Evolutionary conservation across 2,113 vertebrate species (phyloP).

Genomic region (Labeo rohita): DNA sequence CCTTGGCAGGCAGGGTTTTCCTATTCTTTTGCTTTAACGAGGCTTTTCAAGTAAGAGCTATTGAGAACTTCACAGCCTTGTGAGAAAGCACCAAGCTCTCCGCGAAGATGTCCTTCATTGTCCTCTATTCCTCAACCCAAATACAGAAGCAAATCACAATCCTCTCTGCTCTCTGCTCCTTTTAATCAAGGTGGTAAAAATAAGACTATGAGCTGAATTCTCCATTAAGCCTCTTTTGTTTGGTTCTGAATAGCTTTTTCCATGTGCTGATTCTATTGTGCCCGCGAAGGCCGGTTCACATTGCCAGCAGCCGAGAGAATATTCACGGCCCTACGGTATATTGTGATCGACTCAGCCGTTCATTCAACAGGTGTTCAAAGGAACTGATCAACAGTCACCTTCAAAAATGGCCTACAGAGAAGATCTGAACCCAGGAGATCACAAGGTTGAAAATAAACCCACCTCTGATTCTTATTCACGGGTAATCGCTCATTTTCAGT

Average conservation of each 20-base stretch:
- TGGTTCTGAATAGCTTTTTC: slow-evolving; percentile 40
- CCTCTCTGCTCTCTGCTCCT: slow-evolving; percentile 38
- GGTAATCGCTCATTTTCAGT: neutral
- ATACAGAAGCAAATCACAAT: slow-evolving; percentile 33
- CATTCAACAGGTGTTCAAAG: neutral
- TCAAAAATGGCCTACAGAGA: neutral
- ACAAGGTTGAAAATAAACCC: neutral
- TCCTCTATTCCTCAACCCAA: slow-evolving; percentile 45
- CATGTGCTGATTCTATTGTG: slow-evolving; percentile 41
- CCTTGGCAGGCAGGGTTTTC: neutral
- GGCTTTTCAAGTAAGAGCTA: slow-evolving; percentile 21
- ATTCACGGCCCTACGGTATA: neutral
- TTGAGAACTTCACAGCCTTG: slow-evolving; percentile 17
- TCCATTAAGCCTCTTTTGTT: slow-evolving; percentile 48
- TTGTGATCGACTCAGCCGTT: neutral
- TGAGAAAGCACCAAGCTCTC: slow-evolving; percentile 9
- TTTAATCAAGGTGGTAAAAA: slow-evolving; percentile 45
- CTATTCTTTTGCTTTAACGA: slow-evolving; percentile 14
- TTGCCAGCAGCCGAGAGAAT: slow-evolving; percentile 8
- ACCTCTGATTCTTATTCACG: neutral
- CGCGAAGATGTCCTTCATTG: slow-evolving; percentile 42
- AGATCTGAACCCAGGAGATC: neutral
- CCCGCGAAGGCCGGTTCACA: neutral
- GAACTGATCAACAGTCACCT: slow-evolving; percentile 2
- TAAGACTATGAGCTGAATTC: slow-evolving; percentile 34